Evolutionary conservation across 2,888 invertebrate species (phyloP), one percentile per base, ranked within the genome.

Genomic region (Agriotes lineatus): DNA sequence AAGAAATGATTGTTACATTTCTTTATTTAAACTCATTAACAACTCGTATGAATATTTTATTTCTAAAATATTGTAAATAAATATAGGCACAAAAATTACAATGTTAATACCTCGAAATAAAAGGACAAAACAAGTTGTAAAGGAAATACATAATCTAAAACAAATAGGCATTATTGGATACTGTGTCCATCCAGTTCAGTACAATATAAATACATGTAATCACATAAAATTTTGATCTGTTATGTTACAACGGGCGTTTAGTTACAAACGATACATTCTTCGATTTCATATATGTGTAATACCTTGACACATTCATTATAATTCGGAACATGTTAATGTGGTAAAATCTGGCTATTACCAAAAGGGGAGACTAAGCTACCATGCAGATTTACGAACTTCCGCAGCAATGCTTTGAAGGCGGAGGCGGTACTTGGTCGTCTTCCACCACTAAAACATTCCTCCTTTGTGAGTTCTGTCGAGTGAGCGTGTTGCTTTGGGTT

Each of bases 361-460:
- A 57, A 12, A 5, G 19, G 45, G 20, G 45, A 20, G 10, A 45
- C 45, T 19, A 50, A 33, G 33, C 33, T 30, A 52, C 22, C 16
- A 10, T 37, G 19, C 22, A 35, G 7, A 50, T 65, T 70, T 78
- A 82, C 58, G 78, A 79, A 72, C 59, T 77, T 39, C 77, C 76
- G 70, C 82, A 82, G 67, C 82, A 82, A 30, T 76, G 74, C 72
- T 76, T 79, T 25, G 76, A 74, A 14, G 77, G 75, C 25, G 74
- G 56, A 45, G 76, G 72, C 25, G 77, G 72, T 10, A 73, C 71
- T 45, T 79, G 74, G 45, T 82, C 82, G 70, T 83, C 83, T 65
- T 83, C 84, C 22, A 84, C 82, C 25, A 84, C 81, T 6, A 83
- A 75, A 19, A 84, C 82, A 70, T 82, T 83, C 59, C 79, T 69